phyloP scores from a whole-genome alignment of 2,888 invertebrate species.

The Drosophila longiperda region DNA sequence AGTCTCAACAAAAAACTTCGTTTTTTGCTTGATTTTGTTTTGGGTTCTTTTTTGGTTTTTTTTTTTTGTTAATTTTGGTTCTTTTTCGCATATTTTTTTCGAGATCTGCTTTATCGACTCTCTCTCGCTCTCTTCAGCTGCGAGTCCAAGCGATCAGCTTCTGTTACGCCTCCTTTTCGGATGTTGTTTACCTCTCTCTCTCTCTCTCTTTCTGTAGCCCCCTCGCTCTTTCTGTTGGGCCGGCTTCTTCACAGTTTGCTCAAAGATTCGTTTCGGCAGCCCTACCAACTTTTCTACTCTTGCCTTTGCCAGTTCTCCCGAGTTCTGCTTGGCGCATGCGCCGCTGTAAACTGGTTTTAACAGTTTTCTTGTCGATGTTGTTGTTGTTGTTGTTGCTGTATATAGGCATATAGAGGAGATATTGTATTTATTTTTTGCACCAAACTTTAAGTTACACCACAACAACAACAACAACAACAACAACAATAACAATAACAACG shows the following conservation, averaged over 20 bases:
- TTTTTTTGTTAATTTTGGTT: constrained; percentile 7
- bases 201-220: background rate
- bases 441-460: constrained; percentile 51
- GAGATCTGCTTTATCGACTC: constrained; percentile 36
- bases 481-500: constrained; percentile 3
- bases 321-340: constrained; percentile 67
- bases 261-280: constrained; percentile 71
- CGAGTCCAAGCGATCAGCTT: constrained; percentile 41
- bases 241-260: constrained; percentile 73
- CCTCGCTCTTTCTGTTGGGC: constrained; percentile 25
- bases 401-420: constrained; percentile 23
- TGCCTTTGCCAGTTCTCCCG: constrained; percentile 31
- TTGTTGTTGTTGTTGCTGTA: constrained; percentile 31
- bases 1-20: constrained; percentile 6
- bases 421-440: constrained; percentile 46
- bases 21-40: background rate
- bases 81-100: constrained; percentile 24
- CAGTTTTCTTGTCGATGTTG: constrained; percentile 57
- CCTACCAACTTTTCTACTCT: constrained; percentile 59
- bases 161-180: constrained; percentile 61
- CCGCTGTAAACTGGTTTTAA: constrained; percentile 69
- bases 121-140: constrained; percentile 26
- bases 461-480: constrained; percentile 28
- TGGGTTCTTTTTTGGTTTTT: constrained; percentile 1
- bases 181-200: constrained; percentile 20